Base-by-base conservation (phyloP, 2,888 invertebrate genomes). In the Acrobasis suavella region DNA sequence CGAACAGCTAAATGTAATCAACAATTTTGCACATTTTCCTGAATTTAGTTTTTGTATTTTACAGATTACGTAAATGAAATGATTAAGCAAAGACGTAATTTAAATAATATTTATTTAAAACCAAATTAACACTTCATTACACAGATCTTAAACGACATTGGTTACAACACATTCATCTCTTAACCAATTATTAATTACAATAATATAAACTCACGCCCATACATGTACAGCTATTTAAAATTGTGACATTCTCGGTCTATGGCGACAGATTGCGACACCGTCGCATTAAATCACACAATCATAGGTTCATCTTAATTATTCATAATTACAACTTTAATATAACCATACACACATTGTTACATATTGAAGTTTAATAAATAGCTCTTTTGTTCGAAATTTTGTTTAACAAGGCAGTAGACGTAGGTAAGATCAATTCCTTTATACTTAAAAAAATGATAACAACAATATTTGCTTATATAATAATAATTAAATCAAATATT, bases 111-210 rank as follows among this genome's bases (percentile, higher is more conserved):
- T 90, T 89, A 87, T 86, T 76, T 81, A 79, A 86, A 87, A 81
- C 79, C 73, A 89, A 89, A 85, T 74, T 83, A 87, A 89, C 86
- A 87, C 80, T 86, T 87, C 81, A 83, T 77, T 86, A 91, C 90
- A 89, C 79, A 83, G 73, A 89, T 78, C 80, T 82, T 85, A 83
- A 71, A 82, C 75, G 75, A 80, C 74, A 73, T 70, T 76, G 76
- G 74, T 78, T 78, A 85, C 83, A 85, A 86, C 82, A 87, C 88
- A 87, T 84, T 80, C 82, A 87, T 84, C 79, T 68, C 77, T 82
- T 79, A 80, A 60, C 60, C 17, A 16, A 55, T 54, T 68, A 70
- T 66, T 65, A 69, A 72, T 70, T 71, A 63, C 67, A 67, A 65
- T 69, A 67, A 64, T 64, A 70, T 70, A 72, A 70, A 72, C 73